Evolutionary conservation across 2,888 invertebrate species (phyloP).

Genomic region (Cremastobaeus sp.): DNA sequence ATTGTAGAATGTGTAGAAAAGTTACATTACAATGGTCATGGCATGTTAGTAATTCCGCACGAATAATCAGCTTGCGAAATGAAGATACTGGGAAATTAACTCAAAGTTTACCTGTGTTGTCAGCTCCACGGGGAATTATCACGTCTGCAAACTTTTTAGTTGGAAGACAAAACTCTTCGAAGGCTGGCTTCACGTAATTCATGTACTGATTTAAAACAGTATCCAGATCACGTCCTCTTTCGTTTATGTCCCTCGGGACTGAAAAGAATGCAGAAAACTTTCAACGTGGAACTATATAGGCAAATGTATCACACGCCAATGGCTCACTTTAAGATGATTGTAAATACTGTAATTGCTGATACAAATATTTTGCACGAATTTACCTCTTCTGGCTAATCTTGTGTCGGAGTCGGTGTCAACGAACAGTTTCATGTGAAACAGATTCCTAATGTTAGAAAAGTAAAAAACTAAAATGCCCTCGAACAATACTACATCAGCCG

Average conservation of each 20-base stretch:
- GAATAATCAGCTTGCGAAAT: no score
- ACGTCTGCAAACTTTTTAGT: slow-evolving; percentile 99
- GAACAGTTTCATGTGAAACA: slow-evolving; percentile 99
- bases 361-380: neutral
- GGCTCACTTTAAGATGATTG: no score
- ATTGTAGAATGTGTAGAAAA: neutral
- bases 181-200: slow-evolving; percentile 99
- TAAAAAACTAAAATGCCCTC: slow-evolving; percentile 99
- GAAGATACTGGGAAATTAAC: slow-evolving; percentile 22
- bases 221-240: slow-evolving; percentile 95
- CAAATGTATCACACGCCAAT: neutral
- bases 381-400: slow-evolving; percentile 95
- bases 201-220: slow-evolving; percentile 97
- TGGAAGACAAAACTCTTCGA: slow-evolving; percentile 98
- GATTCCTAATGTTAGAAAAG: slow-evolving; percentile 93
- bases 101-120: slow-evolving; percentile 92
- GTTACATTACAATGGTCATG: neutral
- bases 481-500: slow-evolving; percentile 97
- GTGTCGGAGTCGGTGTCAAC: slow-evolving; percentile 99
- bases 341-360: neutral
- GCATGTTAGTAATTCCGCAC: no score
- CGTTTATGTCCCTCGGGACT: slow-evolving; percentile 97
- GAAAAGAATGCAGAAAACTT: no score
- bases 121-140: slow-evolving; percentile 98
- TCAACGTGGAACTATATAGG: slow-evolving; percentile 61